phyloP scores from a whole-genome alignment of 2,113 vertebrate species.

The Cinclus cinclus region DNA sequence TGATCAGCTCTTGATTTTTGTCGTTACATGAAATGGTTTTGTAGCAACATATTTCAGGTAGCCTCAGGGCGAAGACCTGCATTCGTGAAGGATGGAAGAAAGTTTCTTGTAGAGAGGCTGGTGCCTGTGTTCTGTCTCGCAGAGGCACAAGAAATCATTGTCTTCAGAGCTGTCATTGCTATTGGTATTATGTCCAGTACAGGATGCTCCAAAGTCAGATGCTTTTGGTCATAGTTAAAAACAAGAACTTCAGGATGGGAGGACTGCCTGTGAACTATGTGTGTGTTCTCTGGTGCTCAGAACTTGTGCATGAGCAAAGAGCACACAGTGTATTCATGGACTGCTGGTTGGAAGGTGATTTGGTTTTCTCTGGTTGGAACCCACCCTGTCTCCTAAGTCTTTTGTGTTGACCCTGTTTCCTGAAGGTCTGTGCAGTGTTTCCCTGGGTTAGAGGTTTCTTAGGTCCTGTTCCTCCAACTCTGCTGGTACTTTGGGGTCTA shows the following conservation, averaged over 20 bases:
- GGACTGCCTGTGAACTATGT: not conserved
- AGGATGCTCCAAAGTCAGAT: not conserved
- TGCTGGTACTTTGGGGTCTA: not conserved
- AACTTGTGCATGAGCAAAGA: not conserved
- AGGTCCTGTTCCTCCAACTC: not conserved
- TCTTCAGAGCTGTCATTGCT: not conserved
- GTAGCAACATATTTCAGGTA: rapidly evolving
- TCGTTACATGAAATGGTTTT: not conserved
- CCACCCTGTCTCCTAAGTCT: not conserved
- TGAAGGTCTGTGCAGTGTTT: not conserved
- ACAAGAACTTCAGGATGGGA: not conserved
- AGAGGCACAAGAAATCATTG: rapidly evolving
- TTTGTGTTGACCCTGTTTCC: not conserved
- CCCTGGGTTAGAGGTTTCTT: not conserved
- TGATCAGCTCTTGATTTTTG: not conserved
- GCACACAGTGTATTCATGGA: not conserved
- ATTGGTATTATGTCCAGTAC: not conserved
- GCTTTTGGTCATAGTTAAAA: not conserved
- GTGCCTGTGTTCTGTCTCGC: not conserved
- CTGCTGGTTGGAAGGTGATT: not conserved
- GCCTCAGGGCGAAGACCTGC: not conserved
- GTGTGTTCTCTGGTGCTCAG: not conserved
- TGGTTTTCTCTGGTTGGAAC: not conserved
- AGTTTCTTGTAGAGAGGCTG: not conserved
- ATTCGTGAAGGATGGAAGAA: not conserved